Percentiles rank a stretch among this genome's conserved stretches.
phyloP scores from a whole-genome alignment of 2,797 vertebrate genomes.

The Melanotaenia maccullochi region DNA sequence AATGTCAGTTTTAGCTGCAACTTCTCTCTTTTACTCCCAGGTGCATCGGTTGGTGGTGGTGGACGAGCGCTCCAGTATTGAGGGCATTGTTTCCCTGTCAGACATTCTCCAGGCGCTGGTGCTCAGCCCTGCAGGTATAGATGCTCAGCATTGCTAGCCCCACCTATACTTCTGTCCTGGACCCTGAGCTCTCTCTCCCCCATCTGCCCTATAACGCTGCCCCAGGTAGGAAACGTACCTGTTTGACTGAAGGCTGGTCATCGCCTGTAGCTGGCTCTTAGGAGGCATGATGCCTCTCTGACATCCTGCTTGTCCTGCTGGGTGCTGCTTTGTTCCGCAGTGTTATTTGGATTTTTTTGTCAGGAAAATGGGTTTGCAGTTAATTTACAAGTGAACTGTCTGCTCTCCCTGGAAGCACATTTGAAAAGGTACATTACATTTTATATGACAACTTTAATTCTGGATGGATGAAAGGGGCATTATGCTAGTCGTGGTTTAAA shows the following conservation, averaged over 20 bases:
- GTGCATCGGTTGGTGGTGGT: conserved; percentile 85
- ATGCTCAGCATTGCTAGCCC: conserved; percentile 75
- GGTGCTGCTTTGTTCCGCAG: conserved; percentile 26
- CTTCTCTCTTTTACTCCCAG: conserved; percentile 38
- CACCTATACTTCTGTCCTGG: conserved; percentile 59
- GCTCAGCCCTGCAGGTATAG: conserved; percentile 96
- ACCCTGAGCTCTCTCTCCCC: conserved; percentile 62
- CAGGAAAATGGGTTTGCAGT: neutral
- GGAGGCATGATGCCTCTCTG: conserved; percentile 46
- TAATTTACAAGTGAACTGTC: neutral
- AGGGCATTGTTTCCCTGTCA: conserved; percentile 97
- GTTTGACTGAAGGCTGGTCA: conserved; percentile 15
- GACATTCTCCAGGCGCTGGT: conserved; percentile 98
- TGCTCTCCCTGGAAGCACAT: neutral
- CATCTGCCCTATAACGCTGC: conserved; percentile 59
- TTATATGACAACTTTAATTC: neutral
- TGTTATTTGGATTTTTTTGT: conserved; percentile 24
- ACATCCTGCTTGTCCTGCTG: conserved; percentile 45
- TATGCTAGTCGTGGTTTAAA: neutral
- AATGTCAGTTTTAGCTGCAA: neutral
- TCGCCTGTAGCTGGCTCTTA: conserved; percentile 28
- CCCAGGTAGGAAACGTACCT: conserved; percentile 73
- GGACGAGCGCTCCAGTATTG: conserved; percentile 88
- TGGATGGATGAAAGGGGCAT: neutral
- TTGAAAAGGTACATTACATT: neutral